These are phyloP conservation scores for Morpho helenor DNA, from an alignment of 2,888 invertebrate species.

Conservation along the genomic window DNA sequence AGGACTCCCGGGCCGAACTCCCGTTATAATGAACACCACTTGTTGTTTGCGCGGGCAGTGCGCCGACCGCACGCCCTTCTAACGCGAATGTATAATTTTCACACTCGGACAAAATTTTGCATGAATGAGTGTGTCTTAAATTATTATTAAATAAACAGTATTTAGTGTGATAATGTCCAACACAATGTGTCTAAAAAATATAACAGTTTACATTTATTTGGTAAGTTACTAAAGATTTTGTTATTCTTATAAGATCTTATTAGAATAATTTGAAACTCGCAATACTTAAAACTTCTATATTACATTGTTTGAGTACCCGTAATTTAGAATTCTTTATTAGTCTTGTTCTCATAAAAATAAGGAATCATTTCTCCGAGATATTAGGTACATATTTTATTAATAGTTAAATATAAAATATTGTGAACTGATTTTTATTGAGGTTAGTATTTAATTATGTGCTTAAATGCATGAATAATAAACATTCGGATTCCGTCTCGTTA, in stretches of 20 bases:
- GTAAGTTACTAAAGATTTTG: conserved; percentile 43
- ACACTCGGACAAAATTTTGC: conserved; percentile 61
- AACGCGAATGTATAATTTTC: conserved; percentile 72
- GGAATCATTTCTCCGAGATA: too few relatives aligned
- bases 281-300: too few relatives aligned
- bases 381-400: too few relatives aligned
- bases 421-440: too few relatives aligned
- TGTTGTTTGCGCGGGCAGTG: conserved; percentile 74
- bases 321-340: too few relatives aligned
- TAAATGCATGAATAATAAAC: too few relatives aligned
- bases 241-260: conserved; percentile 3
- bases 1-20: conserved; percentile 69
- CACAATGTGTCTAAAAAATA: conserved; percentile 63
- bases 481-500: too few relatives aligned
- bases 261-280: not conserved
- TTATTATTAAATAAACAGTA: conserved; percentile 32
- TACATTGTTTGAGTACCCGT: too few relatives aligned
- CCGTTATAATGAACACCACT: conserved; percentile 74
- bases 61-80: conserved; percentile 76
- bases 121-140: conserved; percentile 51
- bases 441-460: too few relatives aligned
- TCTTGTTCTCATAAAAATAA: too few relatives aligned
- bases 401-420: too few relatives aligned
- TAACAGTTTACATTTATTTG: conserved; percentile 53
- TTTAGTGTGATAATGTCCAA: conserved; percentile 42